These are phyloP conservation scores for Toxotes jaculatrix DNA, from an alignment of 2,113 vertebrate species.

Conservation along the genomic window DNA sequence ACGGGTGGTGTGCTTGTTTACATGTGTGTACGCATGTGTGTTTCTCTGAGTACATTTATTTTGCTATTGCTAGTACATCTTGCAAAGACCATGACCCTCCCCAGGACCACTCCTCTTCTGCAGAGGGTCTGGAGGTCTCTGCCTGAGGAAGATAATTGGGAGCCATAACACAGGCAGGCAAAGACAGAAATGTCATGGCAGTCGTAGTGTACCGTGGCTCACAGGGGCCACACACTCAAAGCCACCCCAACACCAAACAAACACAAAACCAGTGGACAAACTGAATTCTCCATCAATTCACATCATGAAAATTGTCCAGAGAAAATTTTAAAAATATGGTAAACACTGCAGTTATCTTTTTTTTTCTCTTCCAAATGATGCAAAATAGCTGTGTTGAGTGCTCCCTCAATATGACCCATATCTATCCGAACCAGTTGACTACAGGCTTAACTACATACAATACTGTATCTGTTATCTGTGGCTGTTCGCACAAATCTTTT, in stretches of 20 bases:
- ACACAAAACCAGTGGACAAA: background rate
- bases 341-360: background rate
- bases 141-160: constrained; percentile 57
- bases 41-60: background rate
- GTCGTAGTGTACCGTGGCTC: background rate
- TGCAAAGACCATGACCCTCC: constrained; percentile 56
- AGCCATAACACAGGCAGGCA: constrained; percentile 28
- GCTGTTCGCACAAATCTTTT: constrained; percentile 10
- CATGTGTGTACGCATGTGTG: background rate
- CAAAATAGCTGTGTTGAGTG: background rate
- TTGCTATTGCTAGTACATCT: constrained; percentile 15
- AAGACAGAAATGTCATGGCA: constrained; percentile 41
- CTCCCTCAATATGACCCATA: background rate
- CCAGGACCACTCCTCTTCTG: constrained; percentile 22
- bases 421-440: background rate
- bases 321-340: background rate
- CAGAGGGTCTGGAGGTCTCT: constrained; percentile 41
- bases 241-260: background rate
- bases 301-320: background rate
- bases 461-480: background rate
- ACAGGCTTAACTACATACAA: background rate
- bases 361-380: background rate
- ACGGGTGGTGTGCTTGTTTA: background rate
- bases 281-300: background rate
- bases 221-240: constrained; percentile 4